Conservation (phyloP, 2,797 vertebrate species). For the Anomalospiza imberbis region DNA sequence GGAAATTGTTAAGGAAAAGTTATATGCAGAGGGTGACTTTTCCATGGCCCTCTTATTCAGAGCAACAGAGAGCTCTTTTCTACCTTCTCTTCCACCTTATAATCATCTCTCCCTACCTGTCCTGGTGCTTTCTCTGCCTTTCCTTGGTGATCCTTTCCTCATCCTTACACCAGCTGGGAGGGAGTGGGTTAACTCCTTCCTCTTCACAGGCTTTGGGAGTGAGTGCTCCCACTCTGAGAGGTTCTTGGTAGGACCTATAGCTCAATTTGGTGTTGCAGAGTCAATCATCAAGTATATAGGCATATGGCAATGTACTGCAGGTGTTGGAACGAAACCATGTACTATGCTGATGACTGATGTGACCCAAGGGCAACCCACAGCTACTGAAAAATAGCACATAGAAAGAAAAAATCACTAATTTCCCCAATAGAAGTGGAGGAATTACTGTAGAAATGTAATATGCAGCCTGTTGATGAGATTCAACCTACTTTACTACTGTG, state of each 20-base stretch:
- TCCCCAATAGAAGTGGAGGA: not conserved
- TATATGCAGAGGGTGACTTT: not conserved
- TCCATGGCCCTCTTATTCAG: not conserved
- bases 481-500: not conserved
- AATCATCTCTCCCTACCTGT: not conserved
- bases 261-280: not conserved
- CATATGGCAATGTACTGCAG: not conserved
- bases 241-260: not conserved
- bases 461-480: not conserved
- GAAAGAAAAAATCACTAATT: not conserved
- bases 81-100: accelerated
- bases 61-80: not conserved
- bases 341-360: not conserved
- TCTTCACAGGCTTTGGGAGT: not conserved
- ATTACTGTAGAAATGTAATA: constrained; percentile 4
- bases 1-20: not conserved
- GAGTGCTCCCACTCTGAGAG: not conserved
- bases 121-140: not conserved
- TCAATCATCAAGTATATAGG: not conserved
- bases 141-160: not conserved
- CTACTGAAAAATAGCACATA: not conserved
- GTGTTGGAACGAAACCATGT: not conserved
- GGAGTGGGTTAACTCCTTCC: not conserved
- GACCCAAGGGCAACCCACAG: not conserved
- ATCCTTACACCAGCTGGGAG: not conserved